A percentile compares a stretch with the other conserved stretches of the same genome.
phyloP scores from a whole-genome alignment of 2,888 invertebrate genomes.

The Apamea epomidion region DNA sequence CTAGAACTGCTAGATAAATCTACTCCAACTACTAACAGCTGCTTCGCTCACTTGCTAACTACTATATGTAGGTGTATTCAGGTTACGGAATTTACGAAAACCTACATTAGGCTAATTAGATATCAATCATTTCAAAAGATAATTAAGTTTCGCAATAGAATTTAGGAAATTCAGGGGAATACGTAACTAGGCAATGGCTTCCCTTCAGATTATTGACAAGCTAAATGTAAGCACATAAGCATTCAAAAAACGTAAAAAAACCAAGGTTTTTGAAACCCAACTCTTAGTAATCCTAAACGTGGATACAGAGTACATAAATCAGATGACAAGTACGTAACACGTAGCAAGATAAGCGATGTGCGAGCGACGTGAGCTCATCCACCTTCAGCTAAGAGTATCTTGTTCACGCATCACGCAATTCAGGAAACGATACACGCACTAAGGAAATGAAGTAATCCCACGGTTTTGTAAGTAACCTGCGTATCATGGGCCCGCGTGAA shows the following conservation, averaged over 20 bases:
- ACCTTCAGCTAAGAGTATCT: conserved; percentile 29
- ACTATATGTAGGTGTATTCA: conserved; percentile 23
- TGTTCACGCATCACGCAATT: conserved; percentile 35
- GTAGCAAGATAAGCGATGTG: conserved; percentile 43
- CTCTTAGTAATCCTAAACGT: neutral
- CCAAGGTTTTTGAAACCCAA: neutral
- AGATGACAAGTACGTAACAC: conserved; percentile 20
- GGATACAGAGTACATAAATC: conserved; percentile 22
- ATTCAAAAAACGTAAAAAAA: neutral
- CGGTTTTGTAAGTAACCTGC: conserved; percentile 36
- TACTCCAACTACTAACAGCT: conserved; percentile 30
- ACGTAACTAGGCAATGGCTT: neutral
- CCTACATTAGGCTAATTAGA: neutral
- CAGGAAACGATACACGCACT: conserved; percentile 47
- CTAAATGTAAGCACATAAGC: neutral
- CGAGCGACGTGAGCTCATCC: conserved; percentile 44
- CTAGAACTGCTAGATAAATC: conserved; percentile 48
- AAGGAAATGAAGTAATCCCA: conserved; percentile 62
- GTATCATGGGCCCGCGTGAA: conserved; percentile 20
- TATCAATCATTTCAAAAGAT: neutral
- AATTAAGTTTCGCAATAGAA: too few relatives aligned
- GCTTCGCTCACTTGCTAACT: conserved; percentile 11
- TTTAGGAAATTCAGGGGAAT: neutral
- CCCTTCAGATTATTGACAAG: neutral
- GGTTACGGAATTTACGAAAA: neutral